A percentile compares a stretch with the other conserved stretches of the same genome.
Evolutionary conservation across 1,140 invertebrate species (phyloP).

Genomic region (Hydropsyche tenuis): DNA sequence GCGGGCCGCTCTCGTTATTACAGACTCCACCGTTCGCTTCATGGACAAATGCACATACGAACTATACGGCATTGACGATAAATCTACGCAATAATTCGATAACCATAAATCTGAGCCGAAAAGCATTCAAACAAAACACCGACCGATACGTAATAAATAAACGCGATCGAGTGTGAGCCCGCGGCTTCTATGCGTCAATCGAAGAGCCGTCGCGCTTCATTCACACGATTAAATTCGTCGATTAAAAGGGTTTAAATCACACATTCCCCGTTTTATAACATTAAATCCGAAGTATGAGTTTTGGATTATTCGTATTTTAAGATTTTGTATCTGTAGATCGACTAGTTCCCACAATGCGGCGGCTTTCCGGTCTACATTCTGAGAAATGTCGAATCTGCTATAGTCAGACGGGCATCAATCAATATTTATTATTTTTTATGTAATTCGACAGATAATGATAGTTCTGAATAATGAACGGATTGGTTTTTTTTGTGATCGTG

Average conservation of each 20-base stretch:
- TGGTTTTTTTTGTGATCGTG: too few relatives aligned
- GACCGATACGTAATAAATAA: background rate
- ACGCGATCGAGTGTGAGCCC: background rate
- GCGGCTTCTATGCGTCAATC: background rate
- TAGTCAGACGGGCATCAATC: too few relatives aligned
- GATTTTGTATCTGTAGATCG: too few relatives aligned
- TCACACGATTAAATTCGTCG: background rate
- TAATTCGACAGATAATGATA: too few relatives aligned
- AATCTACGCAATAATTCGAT: conserved; percentile 39
- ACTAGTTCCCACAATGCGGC: too few relatives aligned
- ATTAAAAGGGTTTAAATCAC: conserved; percentile 35
- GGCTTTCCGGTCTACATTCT: too few relatives aligned
- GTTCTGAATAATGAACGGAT: too few relatives aligned
- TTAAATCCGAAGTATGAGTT: too few relatives aligned
- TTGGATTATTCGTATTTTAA: too few relatives aligned
- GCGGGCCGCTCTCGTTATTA: background rate
- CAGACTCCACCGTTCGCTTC: background rate
- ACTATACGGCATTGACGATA: conserved; percentile 22
- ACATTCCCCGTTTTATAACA: too few relatives aligned
- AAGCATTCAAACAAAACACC: conserved; percentile 26
- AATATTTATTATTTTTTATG: too few relatives aligned
- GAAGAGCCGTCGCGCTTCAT: background rate
- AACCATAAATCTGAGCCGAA: conserved; percentile 34
- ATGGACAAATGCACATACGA: conserved; percentile 24
- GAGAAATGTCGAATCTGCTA: too few relatives aligned